Conservation (phyloP, 2,888 invertebrate genomes). For the Cantharis flavilabris region DNA sequence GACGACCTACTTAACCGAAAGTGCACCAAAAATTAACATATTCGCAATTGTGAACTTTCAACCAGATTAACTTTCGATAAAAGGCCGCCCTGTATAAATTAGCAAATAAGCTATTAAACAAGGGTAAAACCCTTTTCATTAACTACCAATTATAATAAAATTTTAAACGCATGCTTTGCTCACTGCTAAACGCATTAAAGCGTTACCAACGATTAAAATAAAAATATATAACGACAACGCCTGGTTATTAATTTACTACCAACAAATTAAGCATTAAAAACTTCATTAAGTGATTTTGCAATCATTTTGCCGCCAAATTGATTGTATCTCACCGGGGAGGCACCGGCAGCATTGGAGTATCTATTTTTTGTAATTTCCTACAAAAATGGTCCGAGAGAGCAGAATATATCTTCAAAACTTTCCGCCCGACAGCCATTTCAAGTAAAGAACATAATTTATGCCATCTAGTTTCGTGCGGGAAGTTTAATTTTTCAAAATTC, state of each 20-base stretch:
- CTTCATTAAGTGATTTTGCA: not conserved
- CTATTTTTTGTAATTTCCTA: no score
- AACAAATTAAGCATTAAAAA: not conserved
- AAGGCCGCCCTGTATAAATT: not conserved
- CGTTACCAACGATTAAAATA: not conserved
- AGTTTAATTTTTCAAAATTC: no score
- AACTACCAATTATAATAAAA: not conserved
- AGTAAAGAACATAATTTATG: no score
- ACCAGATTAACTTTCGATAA: not conserved
- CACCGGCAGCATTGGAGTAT: no score
- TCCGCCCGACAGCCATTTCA: no score
- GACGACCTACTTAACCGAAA: not conserved
- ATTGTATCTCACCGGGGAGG: no score
- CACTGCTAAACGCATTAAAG: not conserved
- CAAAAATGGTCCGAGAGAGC: no score
- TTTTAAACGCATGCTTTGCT: slow-evolving; percentile 1
- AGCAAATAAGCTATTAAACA: not conserved
- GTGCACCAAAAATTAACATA: not conserved
- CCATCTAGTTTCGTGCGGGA: no score
- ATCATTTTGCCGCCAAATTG: not conserved
- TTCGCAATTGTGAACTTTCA: not conserved
- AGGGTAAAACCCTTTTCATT: not conserved
- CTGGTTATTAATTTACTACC: not conserved
- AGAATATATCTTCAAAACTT: no score
- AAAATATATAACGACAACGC: not conserved